A percentile compares a stretch with the other conserved stretches of the same genome.
phyloP scores from a whole-genome alignment of 2,797 vertebrate genomes.

The Acropternis orthonyx region DNA sequence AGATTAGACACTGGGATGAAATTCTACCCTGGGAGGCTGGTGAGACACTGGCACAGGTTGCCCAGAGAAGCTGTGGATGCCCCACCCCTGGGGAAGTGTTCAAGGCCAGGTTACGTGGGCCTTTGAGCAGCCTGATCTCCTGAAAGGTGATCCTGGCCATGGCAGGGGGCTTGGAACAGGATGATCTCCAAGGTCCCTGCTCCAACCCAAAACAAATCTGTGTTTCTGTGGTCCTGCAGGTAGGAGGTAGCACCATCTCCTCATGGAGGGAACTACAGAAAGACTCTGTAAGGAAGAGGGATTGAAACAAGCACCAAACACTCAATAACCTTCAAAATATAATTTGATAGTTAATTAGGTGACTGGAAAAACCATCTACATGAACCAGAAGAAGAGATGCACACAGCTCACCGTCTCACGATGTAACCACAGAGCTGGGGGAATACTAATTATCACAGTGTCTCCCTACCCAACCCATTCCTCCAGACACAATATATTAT shows the following conservation, averaged over 20 bases:
- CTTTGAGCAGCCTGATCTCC: not conserved
- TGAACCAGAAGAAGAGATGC: not conserved
- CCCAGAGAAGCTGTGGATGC: rapidly evolving
- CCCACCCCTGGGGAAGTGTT: not conserved
- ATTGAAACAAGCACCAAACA: not conserved
- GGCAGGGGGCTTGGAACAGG: rapidly evolving
- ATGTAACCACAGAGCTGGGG: not conserved
- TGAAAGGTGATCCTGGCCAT: not conserved
- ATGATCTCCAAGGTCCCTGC: not conserved
- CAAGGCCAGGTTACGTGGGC: not conserved
- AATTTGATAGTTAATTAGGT: not conserved
- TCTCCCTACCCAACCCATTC: not conserved
- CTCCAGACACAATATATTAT: not conserved
- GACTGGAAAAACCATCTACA: not conserved
- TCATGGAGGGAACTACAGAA: rapidly evolving
- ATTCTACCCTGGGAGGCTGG: not conserved
- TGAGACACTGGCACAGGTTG: not conserved
- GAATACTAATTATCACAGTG: rapidly evolving
- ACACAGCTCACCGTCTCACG: not conserved
- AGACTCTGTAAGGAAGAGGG: not conserved
- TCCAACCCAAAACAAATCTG: not conserved
- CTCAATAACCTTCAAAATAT: not conserved
- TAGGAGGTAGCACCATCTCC: not conserved
- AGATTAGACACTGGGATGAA: not conserved
- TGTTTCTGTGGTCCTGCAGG: not conserved